Evolutionary conservation across 2,797 vertebrate species (phyloP), one percentile per base, ranked within the genome.

Genomic region (Halcyon chelicuti): DNA sequence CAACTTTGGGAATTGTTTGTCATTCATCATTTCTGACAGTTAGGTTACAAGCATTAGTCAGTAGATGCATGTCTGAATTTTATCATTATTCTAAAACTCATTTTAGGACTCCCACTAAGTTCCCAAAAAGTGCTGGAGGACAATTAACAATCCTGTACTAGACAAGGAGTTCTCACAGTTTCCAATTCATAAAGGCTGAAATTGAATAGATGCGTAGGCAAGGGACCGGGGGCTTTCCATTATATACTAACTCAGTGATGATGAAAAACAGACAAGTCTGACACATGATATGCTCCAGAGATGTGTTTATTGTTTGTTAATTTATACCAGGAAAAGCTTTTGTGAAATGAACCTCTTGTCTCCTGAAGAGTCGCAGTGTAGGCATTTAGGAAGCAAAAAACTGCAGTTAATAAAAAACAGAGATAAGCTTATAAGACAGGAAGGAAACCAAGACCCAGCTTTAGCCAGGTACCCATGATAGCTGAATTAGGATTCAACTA

Each of bases 101-200:
- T 86, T 89, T 94, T 55, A 97, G 93, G 97, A 95, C 95, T 97
- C 96, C 90, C 93, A 96, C 92, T 87, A 96, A 94, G 86, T 57
- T 93, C 61, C 61, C 54, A 91, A 89, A 86, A 79, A 68, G 46
- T 91, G 60, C 75, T 94, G 81, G 76, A 86, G 75, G 78, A 83
- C 55, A 86, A 19, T 70, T 92, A 91, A 87, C 90, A 92, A 93
- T 96, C 42, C 60, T 67, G 26, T 80, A 40, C 42, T 61, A 92
- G 84, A 79, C 63, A 79, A 84, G 54, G 39, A 35, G n/a, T 78
- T 87, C 68, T 91, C 40, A 93, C 14, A 86, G 72, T 78, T 94
- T 86, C 72, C 60, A 40, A 23, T 92, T 95, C 72, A 77, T 70
- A 52, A 77, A 68, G 65, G 47, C 74, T 94, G 82, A 74, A 80